Conservation (phyloP, 92 coral and sea anemone genomes). For the Porites lobata region DNA sequence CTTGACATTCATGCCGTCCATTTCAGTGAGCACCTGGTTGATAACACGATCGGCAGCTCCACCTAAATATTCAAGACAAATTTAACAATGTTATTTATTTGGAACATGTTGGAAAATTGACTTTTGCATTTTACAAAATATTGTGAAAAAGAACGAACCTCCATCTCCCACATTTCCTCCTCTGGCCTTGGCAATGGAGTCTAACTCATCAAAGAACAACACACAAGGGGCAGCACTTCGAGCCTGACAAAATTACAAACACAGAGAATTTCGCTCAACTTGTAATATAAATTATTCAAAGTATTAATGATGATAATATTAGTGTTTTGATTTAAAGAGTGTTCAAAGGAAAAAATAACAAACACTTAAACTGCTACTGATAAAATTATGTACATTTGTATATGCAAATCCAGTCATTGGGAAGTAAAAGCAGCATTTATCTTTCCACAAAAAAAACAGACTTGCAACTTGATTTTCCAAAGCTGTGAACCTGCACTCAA, state of each 20-base stretch:
- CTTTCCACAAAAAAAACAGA: background rate
- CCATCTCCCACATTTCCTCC: constrained; percentile 99
- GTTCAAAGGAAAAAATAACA: no score
- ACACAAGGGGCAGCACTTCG: constrained; percentile 99
- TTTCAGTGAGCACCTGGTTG: constrained; percentile 98
- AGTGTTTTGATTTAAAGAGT: no score
- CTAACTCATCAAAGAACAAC: constrained; percentile 99
- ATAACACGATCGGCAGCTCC: constrained; percentile 99
- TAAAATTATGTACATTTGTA: background rate
- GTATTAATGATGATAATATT: no score
- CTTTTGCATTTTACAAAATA: background rate
- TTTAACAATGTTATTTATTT: background rate
- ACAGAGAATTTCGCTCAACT: background rate
- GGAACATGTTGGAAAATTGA: background rate
- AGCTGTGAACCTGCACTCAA: background rate
- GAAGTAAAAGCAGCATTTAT: background rate
- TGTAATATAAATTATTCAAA: no score
- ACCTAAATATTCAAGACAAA: constrained; percentile 41
- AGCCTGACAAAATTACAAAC: constrained; percentile 64
- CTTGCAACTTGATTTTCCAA: background rate
- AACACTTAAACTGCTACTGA: no score
- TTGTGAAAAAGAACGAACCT: constrained; percentile 42
- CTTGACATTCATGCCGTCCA: constrained; percentile 99
- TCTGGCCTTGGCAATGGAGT: constrained; percentile 98
- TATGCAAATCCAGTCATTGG: background rate